Evolutionary conservation across 2,797 vertebrate genomes (phyloP).

Genomic region (Eulemur albifrons): DNA sequence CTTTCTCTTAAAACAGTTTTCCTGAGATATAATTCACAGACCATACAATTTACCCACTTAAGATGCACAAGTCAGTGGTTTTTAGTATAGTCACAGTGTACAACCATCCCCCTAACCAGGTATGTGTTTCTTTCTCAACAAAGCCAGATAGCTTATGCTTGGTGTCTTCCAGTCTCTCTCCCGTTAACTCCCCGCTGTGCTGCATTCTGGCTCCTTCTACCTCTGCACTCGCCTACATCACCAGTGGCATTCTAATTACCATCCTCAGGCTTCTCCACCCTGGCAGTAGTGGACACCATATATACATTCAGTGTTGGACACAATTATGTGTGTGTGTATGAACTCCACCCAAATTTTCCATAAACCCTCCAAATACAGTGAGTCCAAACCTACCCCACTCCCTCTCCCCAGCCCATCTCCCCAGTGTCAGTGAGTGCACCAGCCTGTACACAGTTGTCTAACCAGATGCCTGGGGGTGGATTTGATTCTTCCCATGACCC

Average conservation of each 20-base stretch:
- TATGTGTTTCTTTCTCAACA: neutral
- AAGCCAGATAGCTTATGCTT: neutral
- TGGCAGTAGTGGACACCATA: rapidly evolving
- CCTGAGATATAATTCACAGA: neutral
- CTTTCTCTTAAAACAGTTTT: neutral
- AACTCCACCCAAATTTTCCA: neutral
- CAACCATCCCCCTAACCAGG: neutral
- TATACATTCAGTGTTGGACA: neutral
- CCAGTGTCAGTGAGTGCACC: neutral
- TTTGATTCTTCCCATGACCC: neutral
- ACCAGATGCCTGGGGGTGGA: neutral
- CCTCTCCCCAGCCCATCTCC: neutral
- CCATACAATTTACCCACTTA: neutral
- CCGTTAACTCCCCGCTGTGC: neutral
- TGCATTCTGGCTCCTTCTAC: neutral
- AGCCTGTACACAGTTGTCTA: too few relatives aligned
- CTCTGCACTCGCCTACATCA: neutral
- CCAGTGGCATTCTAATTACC: neutral
- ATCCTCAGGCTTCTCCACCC: neutral
- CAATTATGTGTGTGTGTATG: neutral
- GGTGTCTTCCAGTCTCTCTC: neutral
- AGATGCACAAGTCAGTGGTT: neutral
- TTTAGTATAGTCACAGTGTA: neutral
- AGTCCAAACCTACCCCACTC: neutral
- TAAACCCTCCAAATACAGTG: neutral